These are phyloP conservation scores for Papilio xuthus DNA, from an alignment of 1,140 invertebrate genomes.

Conservation along the genomic window DNA sequence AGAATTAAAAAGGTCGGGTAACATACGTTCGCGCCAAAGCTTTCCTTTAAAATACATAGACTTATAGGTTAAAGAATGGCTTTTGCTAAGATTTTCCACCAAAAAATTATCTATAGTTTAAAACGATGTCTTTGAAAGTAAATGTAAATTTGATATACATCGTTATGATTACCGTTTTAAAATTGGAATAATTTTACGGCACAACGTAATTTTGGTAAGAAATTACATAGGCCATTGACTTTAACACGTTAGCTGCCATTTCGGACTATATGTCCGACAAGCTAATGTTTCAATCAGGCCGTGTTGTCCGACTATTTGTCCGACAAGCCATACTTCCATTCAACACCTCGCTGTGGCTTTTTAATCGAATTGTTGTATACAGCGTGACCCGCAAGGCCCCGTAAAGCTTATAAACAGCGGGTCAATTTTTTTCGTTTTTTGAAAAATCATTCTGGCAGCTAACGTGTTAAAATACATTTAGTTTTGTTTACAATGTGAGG, in stretches of 20 bases:
- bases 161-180: not conserved
- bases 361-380: too few relatives aligned
- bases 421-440: too few relatives aligned
- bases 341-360: too few relatives aligned
- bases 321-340: too few relatives aligned
- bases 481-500: not conserved
- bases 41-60: constrained; percentile 10
- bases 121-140: not conserved
- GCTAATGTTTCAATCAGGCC: too few relatives aligned
- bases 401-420: too few relatives aligned
- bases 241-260: too few relatives aligned
- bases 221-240: not conserved
- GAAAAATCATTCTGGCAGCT: too few relatives aligned
- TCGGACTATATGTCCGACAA: too few relatives aligned
- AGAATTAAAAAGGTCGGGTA: constrained; percentile 44
- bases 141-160: not conserved
- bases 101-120: constrained; percentile 5
- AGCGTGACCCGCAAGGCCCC: too few relatives aligned
- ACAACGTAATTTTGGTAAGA: not conserved
- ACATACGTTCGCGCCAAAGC: constrained; percentile 9
- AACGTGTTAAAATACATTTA: not conserved
- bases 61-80: constrained; percentile 15
- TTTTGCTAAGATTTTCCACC: constrained; percentile 7
- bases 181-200: not conserved
- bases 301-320: too few relatives aligned